Base-by-base conservation (phyloP, 2,888 invertebrate genomes). In the Sicus ferrugineus region DNA sequence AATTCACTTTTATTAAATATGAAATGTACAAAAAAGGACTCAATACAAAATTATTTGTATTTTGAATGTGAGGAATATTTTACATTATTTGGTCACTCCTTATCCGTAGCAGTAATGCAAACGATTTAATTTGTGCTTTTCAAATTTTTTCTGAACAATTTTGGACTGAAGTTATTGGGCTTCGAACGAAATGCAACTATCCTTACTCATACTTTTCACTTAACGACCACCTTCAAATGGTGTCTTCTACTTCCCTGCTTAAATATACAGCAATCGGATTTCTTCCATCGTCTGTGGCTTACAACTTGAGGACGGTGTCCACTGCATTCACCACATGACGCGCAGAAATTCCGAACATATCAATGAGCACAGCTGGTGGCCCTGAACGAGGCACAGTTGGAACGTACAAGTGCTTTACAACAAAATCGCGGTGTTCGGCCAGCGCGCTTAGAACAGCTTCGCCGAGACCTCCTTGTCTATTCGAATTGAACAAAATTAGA, bases 381-480 rank as follows among this genome's bases (percentile, higher is more conserved):
- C 99, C 99, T 48, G 98, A 98, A 74, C 98, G 92, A 16, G 99
- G 98, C 28, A 99, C 89, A 38, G 88, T 89, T 9, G 87, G 86
- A 31, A 98, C 96, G 75, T 90, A 95, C 75, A 98, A 84, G 81
- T 93, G 93, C 79, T 90, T 91, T 67, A 96, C 90, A 2, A 90
- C 80, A 64, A 93, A 88, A 80, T 91, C 89, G 2, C 90, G 89
- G 78, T 92, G 89, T 75, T 89, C 85, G 1, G 94, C 90, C 70
- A 97, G 88, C 7, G 93, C 95, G 0, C 93, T 90, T 16, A 92
- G 84, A 9, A 98, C 98, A 21, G 98, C 97, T 84, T 99, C 98
- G 72, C 99, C 99, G 68, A 99, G 82, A 65, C 99, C 99, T 73
- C 99, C 95, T 90, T 84, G 84, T 69, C 81, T 81, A 73, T 67